These are phyloP conservation scores for Desmodus rotundus DNA, from an alignment of 2,113 vertebrate species.

Conservation along the genomic window DNA sequence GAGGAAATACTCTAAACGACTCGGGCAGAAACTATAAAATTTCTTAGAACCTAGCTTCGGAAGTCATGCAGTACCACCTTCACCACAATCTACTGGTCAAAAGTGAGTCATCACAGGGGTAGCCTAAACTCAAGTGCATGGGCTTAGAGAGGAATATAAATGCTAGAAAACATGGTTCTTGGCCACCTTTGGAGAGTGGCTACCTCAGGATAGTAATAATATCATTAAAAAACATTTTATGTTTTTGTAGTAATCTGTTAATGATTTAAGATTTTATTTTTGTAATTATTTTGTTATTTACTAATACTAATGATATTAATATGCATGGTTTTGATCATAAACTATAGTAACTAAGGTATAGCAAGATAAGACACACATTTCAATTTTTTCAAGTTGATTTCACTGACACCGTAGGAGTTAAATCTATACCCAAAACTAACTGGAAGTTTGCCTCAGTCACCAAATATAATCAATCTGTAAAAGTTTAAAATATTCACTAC, in stretches of 20 bases:
- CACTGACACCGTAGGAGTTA: neutral
- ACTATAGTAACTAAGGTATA: neutral
- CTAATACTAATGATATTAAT: neutral
- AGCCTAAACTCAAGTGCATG: neutral
- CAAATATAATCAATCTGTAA: neutral
- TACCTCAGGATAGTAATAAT: neutral
- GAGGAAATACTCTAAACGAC: neutral
- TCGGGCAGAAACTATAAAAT: neutral
- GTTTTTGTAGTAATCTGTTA: neutral
- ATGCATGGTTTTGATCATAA: neutral
- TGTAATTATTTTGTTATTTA: neutral
- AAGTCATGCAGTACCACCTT: neutral
- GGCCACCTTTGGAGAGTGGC: neutral
- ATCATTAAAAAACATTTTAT: neutral
- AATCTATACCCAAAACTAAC: neutral
- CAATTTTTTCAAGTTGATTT: neutral
- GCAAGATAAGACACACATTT: neutral
- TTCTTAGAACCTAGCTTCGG: neutral
- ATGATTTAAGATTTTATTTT: neutral
- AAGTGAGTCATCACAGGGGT: neutral
- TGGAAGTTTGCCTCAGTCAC: neutral
- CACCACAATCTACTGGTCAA: neutral
- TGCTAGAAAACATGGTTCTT: neutral
- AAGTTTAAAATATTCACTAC: conserved; percentile 12
- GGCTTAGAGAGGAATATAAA: neutral